A percentile compares a stretch with the other conserved stretches of the same genome.
Conservation (phyloP, 2,797 vertebrate species). For the Dermochelys coriacea region DNA sequence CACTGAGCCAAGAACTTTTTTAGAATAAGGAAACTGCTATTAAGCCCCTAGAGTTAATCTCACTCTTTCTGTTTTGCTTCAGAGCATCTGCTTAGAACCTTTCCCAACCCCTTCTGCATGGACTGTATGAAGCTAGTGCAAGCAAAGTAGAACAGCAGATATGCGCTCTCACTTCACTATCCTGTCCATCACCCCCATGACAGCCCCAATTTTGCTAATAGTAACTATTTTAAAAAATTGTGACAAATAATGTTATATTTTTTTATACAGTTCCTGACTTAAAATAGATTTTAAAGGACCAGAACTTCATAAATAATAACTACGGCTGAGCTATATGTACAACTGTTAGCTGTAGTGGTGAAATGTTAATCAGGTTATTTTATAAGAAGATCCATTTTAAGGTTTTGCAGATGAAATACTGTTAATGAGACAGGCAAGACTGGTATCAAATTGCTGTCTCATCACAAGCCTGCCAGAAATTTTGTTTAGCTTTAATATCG, state of each 20-base stretch:
- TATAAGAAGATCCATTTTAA: slow-evolving; percentile 26
- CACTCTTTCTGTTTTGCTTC: not conserved
- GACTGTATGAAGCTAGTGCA: not conserved
- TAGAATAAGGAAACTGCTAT: no score
- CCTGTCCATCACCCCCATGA: no score
- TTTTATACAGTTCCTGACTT: not conserved
- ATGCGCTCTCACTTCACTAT: not conserved
- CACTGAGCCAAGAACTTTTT: not conserved
- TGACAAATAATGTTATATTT: not conserved
- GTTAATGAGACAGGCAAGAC: slow-evolving; percentile 42
- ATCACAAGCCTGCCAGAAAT: not conserved
- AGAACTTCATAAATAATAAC: slow-evolving; percentile 51
- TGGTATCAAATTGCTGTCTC: not conserved
- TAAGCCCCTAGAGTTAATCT: not conserved
- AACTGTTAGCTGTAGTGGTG: slow-evolving; percentile 47
- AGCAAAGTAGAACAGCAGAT: not conserved
- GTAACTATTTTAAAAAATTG: not conserved
- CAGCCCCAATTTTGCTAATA: not conserved
- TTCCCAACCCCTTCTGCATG: not conserved
- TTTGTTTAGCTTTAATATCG: not conserved
- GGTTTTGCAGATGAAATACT: slow-evolving; percentile 47
- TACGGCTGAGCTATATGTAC: not conserved
- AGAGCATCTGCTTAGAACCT: not conserved
- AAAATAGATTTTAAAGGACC: slow-evolving; percentile 18
- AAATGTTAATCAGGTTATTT: slow-evolving; percentile 41